phyloP scores from a whole-genome alignment of 2,888 invertebrate species.

The Poecilobothrus nobilitatus region DNA sequence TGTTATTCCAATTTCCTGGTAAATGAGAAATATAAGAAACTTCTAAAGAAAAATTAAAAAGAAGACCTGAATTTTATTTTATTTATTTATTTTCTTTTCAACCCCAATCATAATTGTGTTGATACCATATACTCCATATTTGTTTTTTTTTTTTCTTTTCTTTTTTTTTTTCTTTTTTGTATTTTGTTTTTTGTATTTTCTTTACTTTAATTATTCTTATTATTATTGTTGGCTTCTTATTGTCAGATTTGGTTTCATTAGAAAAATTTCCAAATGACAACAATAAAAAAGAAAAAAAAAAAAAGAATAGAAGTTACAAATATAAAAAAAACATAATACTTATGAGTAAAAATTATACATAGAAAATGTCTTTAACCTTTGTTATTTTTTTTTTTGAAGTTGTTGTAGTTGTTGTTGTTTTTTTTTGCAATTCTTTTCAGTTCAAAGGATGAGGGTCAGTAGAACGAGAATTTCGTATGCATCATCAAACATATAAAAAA shows the following conservation, averaged over 20 bases:
- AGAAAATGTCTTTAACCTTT: conserved; percentile 6
- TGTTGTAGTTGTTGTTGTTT: not conserved
- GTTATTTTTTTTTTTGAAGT: not conserved
- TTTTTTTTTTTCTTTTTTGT: not conserved
- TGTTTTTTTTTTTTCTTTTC: not conserved
- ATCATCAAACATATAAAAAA: conserved; percentile 1
- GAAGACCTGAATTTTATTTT: not conserved
- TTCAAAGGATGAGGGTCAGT: conserved; percentile 4
- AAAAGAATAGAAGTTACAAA: not conserved
- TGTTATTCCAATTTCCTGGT: not conserved
- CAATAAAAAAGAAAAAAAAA: not conserved
- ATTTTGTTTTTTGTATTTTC: too few relatives aligned
- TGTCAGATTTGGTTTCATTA: not conserved
- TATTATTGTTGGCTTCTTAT: conserved; percentile 1
- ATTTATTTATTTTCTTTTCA: not conserved
- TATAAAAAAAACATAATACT: not conserved
- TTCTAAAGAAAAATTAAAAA: not conserved
- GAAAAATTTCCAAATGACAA: not conserved
- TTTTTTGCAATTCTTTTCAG: not conserved
- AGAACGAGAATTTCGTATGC: not conserved
- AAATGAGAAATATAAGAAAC: not conserved
- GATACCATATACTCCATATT: not conserved
- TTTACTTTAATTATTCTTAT: not conserved
- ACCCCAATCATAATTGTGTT: not conserved
- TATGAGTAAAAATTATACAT: not conserved